Conservation (phyloP, 2,113 vertebrate genomes). For the Agelaius phoeniceus region DNA sequence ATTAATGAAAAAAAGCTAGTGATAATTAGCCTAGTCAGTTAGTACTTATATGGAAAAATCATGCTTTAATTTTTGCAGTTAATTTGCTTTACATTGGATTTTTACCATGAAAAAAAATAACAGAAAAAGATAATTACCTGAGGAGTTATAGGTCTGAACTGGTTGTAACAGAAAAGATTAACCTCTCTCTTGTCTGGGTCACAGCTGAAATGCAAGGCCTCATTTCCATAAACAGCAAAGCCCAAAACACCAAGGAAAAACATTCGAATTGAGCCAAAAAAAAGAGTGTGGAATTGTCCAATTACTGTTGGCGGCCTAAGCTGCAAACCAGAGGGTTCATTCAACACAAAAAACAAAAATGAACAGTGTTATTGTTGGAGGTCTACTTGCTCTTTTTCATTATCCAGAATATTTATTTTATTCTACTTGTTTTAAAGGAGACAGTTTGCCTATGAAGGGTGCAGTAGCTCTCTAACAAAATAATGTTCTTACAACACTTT, state of each 20-base stretch:
- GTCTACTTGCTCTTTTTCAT: background rate
- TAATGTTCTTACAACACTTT: background rate
- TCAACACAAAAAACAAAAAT: conserved; percentile 22
- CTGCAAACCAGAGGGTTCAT: conserved; percentile 64
- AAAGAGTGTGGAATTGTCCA: conserved; percentile 88
- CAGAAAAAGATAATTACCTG: conserved; percentile 72
- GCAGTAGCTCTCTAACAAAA: background rate
- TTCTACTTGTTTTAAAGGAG: background rate
- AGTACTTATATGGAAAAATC: background rate
- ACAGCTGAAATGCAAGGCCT: conserved; percentile 90
- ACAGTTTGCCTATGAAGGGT: background rate
- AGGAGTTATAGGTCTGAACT: conserved; percentile 88
- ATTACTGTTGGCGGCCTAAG: conserved; percentile 87
- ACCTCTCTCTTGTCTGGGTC: conserved; percentile 85
- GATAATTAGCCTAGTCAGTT: background rate
- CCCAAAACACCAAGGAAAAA: conserved; percentile 87
- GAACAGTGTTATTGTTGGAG: background rate
- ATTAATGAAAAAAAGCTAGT: background rate
- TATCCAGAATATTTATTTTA: background rate
- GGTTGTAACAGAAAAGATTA: conserved; percentile 90
- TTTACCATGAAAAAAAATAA: background rate
- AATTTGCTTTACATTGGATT: background rate
- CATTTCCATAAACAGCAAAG: conserved; percentile 88
- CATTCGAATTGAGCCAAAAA: conserved; percentile 86
- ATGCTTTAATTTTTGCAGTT: background rate